phyloP scores from a whole-genome alignment of 2,113 vertebrate species.

The Alectura lathami region DNA sequence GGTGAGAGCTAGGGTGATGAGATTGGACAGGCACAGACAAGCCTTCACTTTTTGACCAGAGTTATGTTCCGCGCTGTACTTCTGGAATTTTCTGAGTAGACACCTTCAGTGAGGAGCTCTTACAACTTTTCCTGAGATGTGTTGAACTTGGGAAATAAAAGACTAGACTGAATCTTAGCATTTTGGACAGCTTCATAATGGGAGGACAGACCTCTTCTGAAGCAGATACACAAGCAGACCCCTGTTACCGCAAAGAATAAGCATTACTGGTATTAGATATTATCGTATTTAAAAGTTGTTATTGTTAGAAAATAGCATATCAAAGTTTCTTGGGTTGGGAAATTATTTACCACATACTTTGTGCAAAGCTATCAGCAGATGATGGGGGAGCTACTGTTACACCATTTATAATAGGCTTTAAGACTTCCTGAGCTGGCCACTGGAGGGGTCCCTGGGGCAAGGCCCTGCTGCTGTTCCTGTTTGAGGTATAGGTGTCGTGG shows the following conservation, averaged over 20 bases:
- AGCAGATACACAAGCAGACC: background rate
- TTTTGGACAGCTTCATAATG: background rate
- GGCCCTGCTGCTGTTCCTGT: background rate
- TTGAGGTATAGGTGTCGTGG: background rate
- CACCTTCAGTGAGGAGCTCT: background rate
- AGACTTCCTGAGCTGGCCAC: background rate
- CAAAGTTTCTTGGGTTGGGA: background rate
- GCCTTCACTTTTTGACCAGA: background rate
- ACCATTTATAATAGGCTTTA: fast-evolving
- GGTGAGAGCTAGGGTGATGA: background rate
- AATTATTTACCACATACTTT: background rate
- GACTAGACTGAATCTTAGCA: background rate
- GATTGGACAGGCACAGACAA: background rate
- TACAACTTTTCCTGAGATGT: background rate
- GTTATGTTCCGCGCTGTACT: background rate
- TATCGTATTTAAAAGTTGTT: background rate
- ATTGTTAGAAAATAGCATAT: background rate
- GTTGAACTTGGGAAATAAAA: background rate
- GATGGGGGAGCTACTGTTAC: background rate
- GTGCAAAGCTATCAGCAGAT: background rate
- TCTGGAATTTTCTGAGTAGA: background rate
- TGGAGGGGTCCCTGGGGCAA: background rate
- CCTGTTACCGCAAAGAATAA: background rate
- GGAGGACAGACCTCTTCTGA: background rate
- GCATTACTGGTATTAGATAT: background rate